phyloP scores from a whole-genome alignment of 2,797 vertebrate species.

The Pangasius djambal region DNA sequence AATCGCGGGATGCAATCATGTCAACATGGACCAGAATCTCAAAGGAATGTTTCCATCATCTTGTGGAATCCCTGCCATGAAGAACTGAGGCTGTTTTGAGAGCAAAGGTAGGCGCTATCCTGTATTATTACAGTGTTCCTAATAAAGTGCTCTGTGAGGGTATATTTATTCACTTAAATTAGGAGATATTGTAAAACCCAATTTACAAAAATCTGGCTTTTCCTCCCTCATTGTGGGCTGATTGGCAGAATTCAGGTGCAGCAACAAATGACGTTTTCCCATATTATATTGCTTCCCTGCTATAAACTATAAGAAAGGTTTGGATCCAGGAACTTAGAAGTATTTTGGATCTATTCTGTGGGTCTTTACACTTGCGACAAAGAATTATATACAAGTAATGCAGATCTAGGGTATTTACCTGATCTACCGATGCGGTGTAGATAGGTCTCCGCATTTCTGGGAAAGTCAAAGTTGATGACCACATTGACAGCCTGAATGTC shows the following conservation, averaged over 20 bases:
- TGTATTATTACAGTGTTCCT: too few relatives aligned
- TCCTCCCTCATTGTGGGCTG: background rate
- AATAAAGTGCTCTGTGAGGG: too few relatives aligned
- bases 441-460: constrained; percentile 83
- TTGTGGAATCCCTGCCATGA: too few relatives aligned
- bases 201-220: too few relatives aligned
- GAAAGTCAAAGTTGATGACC: constrained; percentile 86
- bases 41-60: too few relatives aligned
- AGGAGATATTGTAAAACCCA: too few relatives aligned
- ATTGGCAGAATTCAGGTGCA: background rate
- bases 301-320: background rate
- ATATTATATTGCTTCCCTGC: background rate
- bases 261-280: background rate
- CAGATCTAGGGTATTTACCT: constrained; percentile 62
- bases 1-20: too few relatives aligned
- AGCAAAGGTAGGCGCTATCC: too few relatives aligned
- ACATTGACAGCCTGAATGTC: constrained; percentile 86
- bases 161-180: too few relatives aligned
- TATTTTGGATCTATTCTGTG: background rate
- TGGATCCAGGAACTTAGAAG: background rate
- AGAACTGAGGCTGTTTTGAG: too few relatives aligned
- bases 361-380: background rate
- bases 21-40: too few relatives aligned
- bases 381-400: background rate
- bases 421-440: constrained; percentile 84